Evolutionary conservation across 2,888 invertebrate genomes (phyloP), one percentile per base, ranked within the genome.

Genomic region (Caenorhabditis sp.): DNA sequence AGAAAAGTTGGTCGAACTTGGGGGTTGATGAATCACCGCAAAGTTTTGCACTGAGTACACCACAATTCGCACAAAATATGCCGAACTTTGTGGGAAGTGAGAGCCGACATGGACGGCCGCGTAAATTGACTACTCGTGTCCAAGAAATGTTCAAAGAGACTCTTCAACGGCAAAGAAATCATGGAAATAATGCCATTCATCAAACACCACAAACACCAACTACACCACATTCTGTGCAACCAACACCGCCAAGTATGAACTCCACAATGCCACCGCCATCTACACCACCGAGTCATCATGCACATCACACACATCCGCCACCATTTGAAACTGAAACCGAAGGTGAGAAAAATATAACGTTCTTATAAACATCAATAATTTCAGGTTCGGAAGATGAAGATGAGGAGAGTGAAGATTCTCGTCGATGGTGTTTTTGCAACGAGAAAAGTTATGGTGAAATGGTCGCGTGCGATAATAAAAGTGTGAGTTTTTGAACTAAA

Each of bases 391-490:
- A 67, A n/a, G 50, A 53, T 27, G 72, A 76, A 4, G 82, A 75
- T 25, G 79, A 71, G 17, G 80, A 80, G n/a, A 66, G 70, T 7
- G 80, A 80, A n/a, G 82, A 76, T 38, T 62, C 66, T 2, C 59
- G 68, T 0, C 60, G 61, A 14, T 87, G 85, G 84, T 87, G 87
- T 62, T 78, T 84, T 59, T 87, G 87, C 70, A 79, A 83, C 25
- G 80, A 82, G 63, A 76, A 80, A 49, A 83, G 85, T 56, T 82
- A 83, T 57, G 86, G 86, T 17, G 78, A 83, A 23, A 97, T 89
- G 97, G 97, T 99, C 54, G 97, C 97, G 73, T 97, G 99, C 90
- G 97, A 99, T 90, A 97, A 96, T 89, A 93, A 94, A 89, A 94
- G 95, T 88, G 95, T 95, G 89, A 92, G 93, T 36, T 50, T 56